Percentiles rank a stretch among this genome's conserved stretches.
Evolutionary conservation across 2,113 vertebrate genomes (phyloP).

Genomic region (Catagonus wagneri): DNA sequence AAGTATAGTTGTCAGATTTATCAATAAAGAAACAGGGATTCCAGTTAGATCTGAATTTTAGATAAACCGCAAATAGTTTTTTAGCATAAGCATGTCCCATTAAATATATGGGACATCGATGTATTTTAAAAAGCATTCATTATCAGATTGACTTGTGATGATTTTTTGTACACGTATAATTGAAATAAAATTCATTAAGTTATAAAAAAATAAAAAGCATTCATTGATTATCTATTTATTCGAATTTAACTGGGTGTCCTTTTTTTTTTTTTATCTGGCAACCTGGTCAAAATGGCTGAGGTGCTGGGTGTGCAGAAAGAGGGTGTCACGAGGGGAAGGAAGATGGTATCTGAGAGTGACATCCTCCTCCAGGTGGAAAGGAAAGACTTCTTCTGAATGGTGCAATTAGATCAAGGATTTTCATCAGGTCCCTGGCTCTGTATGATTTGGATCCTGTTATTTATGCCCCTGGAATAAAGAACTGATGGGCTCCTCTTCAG

Average conservation of each 20-base stretch:
- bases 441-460: not conserved
- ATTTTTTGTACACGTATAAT: too few species aligned
- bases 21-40: not conserved
- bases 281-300: not conserved
- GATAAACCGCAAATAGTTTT: not conserved
- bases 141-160: too few species aligned
- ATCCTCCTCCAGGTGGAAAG: not conserved
- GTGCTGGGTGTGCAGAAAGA: not conserved
- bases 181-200: too few species aligned
- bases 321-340: not conserved
- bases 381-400: not conserved
- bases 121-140: slow-evolving; percentile 3
- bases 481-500: not conserved
- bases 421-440: not conserved
- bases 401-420: not conserved
- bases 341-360: not conserved
- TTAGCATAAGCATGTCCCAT: not conserved
- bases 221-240: not conserved
- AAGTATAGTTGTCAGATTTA: not conserved
- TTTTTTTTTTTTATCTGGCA: not conserved
- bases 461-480: not conserved
- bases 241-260: not conserved
- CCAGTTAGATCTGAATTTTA: slow-evolving; percentile 7
- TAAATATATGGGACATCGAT: not conserved
- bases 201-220: not conserved